phyloP scores from a whole-genome alignment of 2,113 vertebrate species.

The Sander lucioperca region DNA sequence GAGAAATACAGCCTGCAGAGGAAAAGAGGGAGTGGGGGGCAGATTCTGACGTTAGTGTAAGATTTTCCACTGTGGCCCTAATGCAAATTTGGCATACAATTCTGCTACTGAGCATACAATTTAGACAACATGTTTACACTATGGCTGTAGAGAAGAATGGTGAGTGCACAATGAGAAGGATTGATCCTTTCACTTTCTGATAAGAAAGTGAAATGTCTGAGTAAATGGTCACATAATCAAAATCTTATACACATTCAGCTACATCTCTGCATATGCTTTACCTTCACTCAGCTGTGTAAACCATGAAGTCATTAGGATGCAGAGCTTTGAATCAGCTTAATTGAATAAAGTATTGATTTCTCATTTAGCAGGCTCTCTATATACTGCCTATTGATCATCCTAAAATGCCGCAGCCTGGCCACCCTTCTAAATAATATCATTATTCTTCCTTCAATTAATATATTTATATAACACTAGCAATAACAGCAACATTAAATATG shows the following conservation, averaged over 20 bases:
- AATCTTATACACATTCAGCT: background rate
- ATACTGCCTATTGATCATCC: slow-evolving; percentile 26
- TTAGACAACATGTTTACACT: background rate
- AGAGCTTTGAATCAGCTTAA: slow-evolving; percentile 24
- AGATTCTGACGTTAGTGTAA: background rate
- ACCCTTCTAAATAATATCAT: background rate
- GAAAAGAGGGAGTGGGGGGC: background rate
- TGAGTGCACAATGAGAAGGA: background rate
- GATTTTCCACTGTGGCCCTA: background rate
- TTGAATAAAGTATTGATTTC: slow-evolving; percentile 43
- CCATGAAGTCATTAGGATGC: slow-evolving; percentile 22
- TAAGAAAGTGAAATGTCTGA: background rate
- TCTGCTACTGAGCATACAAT: background rate
- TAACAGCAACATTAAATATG: background rate
- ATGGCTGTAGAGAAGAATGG: background rate
- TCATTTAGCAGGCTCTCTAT: slow-evolving; percentile 16
- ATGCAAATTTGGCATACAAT: background rate
- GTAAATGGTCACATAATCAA: background rate
- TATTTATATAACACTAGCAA: slow-evolving; percentile 12
- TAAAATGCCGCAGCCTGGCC: slow-evolving; percentile 34
- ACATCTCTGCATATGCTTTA: background rate
- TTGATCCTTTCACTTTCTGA: too few relatives aligned
- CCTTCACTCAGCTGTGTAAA: background rate
- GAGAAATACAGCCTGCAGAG: slow-evolving; percentile 85
- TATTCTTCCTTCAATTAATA: slow-evolving; percentile 9